phyloP scores from a whole-genome alignment of 2,113 vertebrate genomes.

The Oreochromis niloticus region DNA sequence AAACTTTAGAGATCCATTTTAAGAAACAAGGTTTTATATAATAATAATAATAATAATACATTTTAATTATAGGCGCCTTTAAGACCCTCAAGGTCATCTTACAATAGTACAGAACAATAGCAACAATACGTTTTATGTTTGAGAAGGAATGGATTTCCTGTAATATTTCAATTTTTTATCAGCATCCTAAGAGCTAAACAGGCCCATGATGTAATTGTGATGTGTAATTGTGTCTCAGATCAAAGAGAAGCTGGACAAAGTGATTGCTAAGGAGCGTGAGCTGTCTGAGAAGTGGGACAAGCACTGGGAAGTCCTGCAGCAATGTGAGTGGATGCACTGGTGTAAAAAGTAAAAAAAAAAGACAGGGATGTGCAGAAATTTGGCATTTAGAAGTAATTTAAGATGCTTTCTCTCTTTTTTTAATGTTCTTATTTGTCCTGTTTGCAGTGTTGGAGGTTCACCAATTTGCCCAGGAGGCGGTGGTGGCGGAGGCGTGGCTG shows the following conservation, averaged over 20 bases:
- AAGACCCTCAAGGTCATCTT: too few relatives aligned
- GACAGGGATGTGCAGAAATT: background rate
- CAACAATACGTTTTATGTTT: background rate
- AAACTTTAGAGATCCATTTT: background rate
- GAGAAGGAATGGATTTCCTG: fast-evolving
- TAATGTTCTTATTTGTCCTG: background rate
- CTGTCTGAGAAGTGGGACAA: conserved; percentile 89
- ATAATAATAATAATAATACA: too few relatives aligned
- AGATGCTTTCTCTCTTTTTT: background rate
- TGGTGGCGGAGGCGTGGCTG: conserved; percentile 92
- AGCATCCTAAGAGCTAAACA: background rate
- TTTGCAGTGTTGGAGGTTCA: conserved; percentile 87
- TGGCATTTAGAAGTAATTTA: background rate
- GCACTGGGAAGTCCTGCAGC: conserved; percentile 91
- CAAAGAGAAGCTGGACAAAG: conserved; percentile 85
- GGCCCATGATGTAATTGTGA: background rate
- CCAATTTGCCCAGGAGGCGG: conserved; percentile 93
- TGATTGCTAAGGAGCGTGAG: conserved; percentile 83
- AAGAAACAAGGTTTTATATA: background rate
- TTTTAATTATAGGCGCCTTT: too few relatives aligned
- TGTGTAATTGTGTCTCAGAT: conserved; percentile 69
- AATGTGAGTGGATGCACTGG: conserved; percentile 73
- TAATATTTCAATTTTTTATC: fast-evolving
- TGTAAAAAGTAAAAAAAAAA: too few relatives aligned
- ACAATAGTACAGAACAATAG: too few relatives aligned